phyloP scores from a whole-genome alignment of 1,140 invertebrate genomes.

The Anastrepha ludens region DNA sequence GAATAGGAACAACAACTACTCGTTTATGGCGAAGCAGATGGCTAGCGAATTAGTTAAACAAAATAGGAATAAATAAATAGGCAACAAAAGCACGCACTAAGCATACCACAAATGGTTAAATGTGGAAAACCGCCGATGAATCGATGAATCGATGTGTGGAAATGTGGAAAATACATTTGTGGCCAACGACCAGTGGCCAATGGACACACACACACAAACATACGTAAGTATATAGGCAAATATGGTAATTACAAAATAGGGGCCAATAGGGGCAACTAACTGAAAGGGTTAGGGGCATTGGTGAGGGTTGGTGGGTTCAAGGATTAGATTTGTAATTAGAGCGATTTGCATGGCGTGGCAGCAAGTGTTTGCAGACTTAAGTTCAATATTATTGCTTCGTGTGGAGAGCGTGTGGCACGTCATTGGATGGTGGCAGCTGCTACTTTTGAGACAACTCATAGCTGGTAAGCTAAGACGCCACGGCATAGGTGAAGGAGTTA shows the following conservation, averaged over 20 bases:
- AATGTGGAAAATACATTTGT: slow-evolving; percentile 52
- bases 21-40: not conserved
- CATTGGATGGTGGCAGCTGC: not conserved
- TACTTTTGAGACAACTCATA: not conserved
- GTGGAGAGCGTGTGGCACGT: not conserved
- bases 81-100: slow-evolving; percentile 14
- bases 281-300: not conserved
- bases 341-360: slow-evolving; percentile 47
- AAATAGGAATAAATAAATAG: slow-evolving; percentile 49
- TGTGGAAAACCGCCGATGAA: slow-evolving; percentile 52
- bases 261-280: not conserved
- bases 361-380: not conserved
- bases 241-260: not conserved
- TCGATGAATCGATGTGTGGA: slow-evolving; percentile 52
- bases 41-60: slow-evolving; percentile 7
- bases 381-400: not conserved
- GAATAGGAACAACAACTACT: not conserved
- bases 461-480: not conserved
- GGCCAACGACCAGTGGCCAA: not conserved
- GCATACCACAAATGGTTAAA: slow-evolving; percentile 52
- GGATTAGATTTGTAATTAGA: slow-evolving; percentile 44
- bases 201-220: not conserved
- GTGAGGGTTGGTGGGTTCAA: not conserved
- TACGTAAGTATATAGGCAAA: not conserved
- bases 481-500: not conserved